Evolutionary conservation across 2,113 vertebrate species (phyloP).

Genomic region (Cephalopterus ornatus): DNA sequence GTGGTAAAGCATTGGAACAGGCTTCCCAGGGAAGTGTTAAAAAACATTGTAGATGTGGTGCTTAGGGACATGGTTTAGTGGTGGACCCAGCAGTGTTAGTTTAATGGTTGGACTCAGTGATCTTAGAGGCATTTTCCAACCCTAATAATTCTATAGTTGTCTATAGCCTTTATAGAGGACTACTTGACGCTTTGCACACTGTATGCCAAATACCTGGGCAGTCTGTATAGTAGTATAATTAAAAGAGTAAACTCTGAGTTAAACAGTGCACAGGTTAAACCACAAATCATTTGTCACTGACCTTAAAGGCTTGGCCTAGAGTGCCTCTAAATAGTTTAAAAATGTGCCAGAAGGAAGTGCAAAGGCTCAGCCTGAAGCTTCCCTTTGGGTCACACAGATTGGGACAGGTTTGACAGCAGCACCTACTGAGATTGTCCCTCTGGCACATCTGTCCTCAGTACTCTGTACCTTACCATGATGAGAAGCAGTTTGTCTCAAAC

Average conservation of each 20-base stretch:
- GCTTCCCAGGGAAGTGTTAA: neutral
- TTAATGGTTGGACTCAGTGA: neutral
- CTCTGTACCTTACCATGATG: neutral
- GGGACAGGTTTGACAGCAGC: neutral
- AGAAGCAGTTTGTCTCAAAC: neutral
- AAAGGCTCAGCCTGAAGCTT: neutral
- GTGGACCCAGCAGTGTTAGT: neutral
- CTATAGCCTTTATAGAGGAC: neutral
- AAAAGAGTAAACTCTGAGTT: neutral
- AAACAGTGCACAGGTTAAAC: neutral
- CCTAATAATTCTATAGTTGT: neutral
- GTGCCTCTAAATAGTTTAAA: neutral
- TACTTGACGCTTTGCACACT: accelerated
- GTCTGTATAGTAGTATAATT: neutral
- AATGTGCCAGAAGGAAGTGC: neutral
- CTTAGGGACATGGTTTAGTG: neutral
- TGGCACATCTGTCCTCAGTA: neutral
- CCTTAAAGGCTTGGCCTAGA: neutral
- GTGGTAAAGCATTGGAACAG: neutral
- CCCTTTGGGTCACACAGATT: neutral
- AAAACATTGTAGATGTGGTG: neutral
- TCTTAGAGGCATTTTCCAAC: neutral
- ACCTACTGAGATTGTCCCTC: neutral
- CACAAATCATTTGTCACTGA: neutral
- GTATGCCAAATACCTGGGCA: neutral